Evolutionary conservation across 2,888 invertebrate genomes (phyloP).

Genomic region (Nephrocerus scutellatus): DNA sequence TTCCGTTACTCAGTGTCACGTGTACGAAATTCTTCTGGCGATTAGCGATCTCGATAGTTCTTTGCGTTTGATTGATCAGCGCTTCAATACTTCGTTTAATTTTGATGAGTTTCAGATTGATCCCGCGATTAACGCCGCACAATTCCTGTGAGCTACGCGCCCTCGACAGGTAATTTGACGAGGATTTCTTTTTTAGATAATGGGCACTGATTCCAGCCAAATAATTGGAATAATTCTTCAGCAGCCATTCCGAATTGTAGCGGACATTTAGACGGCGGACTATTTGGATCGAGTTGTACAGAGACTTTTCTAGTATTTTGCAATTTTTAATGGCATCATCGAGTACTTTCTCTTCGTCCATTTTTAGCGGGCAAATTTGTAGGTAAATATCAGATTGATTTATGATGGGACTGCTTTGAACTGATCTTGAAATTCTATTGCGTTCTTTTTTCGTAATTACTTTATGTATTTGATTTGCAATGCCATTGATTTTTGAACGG

Average conservation of each 20-base stretch:
- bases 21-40: conserved; percentile 28
- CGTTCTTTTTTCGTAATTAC: too few species aligned
- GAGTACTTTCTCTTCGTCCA: conserved; percentile 27
- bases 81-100: conserved; percentile 31
- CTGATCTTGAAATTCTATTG: too few species aligned
- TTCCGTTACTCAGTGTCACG: conserved; percentile 19
- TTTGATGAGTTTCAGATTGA: conserved; percentile 29
- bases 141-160: conserved; percentile 27
- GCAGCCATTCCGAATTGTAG: conserved; percentile 30
- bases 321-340: conserved; percentile 28
- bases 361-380: conserved; percentile 4
- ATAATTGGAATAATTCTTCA: conserved; percentile 26
- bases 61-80: conserved; percentile 24
- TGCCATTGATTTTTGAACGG: too few species aligned
- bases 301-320: conserved; percentile 23
- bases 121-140: conserved; percentile 23
- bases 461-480: too few species aligned
- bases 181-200: conserved; percentile 14
- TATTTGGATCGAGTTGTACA: conserved; percentile 23
- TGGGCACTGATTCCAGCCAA: conserved; percentile 26
- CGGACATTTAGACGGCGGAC: conserved; percentile 30
- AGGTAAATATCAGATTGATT: too few species aligned
- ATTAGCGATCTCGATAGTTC: conserved; percentile 26
- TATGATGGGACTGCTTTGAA: too few species aligned
- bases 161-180: conserved; percentile 7